These are phyloP conservation scores for Odontamblyopus rebecca DNA, from an alignment of 2,797 vertebrate genomes.

Conservation along the genomic window DNA sequence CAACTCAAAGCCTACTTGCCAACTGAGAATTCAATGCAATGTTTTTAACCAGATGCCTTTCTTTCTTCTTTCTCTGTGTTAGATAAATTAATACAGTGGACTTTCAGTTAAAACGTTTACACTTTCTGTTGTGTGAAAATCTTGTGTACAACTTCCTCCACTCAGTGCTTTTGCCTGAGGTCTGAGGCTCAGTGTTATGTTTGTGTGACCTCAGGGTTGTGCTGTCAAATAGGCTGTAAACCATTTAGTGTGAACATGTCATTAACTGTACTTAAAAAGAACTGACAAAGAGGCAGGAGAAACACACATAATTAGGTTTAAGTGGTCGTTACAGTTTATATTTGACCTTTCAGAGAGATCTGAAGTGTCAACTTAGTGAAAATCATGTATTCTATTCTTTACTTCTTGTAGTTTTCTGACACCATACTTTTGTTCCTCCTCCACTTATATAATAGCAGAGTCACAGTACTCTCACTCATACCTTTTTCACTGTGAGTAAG, in stretches of 20 bases:
- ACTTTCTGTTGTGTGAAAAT: not conserved
- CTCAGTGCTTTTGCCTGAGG: constrained; percentile 4
- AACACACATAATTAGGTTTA: constrained; percentile 38
- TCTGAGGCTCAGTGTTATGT: constrained; percentile 10
- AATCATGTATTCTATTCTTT: not conserved
- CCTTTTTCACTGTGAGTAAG: too few relatives aligned
- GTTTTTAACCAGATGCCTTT: not conserved
- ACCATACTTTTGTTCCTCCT: too few relatives aligned
- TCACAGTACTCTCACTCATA: too few relatives aligned
- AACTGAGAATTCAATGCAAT: too few relatives aligned
- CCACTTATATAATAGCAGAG: too few relatives aligned
- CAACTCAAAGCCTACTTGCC: too few relatives aligned
- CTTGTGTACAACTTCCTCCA: not conserved
- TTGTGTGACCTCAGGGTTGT: constrained; percentile 32
- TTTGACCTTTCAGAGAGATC: constrained; percentile 27
- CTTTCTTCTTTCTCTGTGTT: not conserved
- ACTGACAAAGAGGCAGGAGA: constrained; percentile 10
- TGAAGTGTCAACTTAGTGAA: constrained; percentile 24
- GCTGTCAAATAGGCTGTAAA: constrained; percentile 14
- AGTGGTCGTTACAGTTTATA: constrained; percentile 19
- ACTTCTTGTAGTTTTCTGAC: too few relatives aligned
- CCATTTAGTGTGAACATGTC: constrained; percentile 15
- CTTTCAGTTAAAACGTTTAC: not conserved
- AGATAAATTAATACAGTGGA: too few relatives aligned
- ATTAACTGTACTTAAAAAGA: constrained; percentile 28